These are phyloP conservation scores for Trissolcus japonicus DNA, from an alignment of 2,888 invertebrate species.

Conservation along the genomic window DNA sequence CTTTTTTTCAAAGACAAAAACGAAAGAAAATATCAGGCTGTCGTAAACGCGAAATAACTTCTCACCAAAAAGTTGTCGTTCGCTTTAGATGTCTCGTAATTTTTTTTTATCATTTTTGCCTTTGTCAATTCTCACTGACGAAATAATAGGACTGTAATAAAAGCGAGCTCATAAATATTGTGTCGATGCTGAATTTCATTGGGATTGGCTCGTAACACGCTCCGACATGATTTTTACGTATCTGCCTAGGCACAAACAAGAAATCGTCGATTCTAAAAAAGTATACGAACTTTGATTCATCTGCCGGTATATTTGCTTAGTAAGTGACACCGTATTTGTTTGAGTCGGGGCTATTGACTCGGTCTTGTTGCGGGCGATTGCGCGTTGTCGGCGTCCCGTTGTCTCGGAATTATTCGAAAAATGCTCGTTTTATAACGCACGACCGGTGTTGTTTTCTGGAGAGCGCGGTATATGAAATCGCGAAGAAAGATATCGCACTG, in stretches of 20 bases:
- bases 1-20: too few species aligned
- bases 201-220: conserved; percentile 14
- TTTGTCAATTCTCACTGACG: conserved; percentile 25
- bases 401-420: conserved; percentile 54
- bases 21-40: too few species aligned
- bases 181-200: conserved; percentile 7
- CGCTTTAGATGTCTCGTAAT: background rate
- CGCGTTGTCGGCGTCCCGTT: conserved; percentile 40
- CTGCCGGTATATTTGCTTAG: conserved; percentile 36
- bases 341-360: conserved; percentile 33
- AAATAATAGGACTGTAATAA: conserved; percentile 38
- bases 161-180: conserved; percentile 48
- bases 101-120: conserved; percentile 31
- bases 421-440: conserved; percentile 52
- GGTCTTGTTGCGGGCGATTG: conserved; percentile 19
- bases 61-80: background rate
- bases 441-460: conserved; percentile 43
- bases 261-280: conserved; percentile 17
- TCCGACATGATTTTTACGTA: conserved; percentile 29
- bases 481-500: conserved; percentile 48
- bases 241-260: conserved; percentile 15
- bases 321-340: conserved; percentile 37
- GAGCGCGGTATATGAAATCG: conserved; percentile 34
- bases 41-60: too few species aligned
- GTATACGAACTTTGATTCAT: conserved; percentile 11